Conservation (phyloP, 2,888 invertebrate species). For the Meganola albula region DNA sequence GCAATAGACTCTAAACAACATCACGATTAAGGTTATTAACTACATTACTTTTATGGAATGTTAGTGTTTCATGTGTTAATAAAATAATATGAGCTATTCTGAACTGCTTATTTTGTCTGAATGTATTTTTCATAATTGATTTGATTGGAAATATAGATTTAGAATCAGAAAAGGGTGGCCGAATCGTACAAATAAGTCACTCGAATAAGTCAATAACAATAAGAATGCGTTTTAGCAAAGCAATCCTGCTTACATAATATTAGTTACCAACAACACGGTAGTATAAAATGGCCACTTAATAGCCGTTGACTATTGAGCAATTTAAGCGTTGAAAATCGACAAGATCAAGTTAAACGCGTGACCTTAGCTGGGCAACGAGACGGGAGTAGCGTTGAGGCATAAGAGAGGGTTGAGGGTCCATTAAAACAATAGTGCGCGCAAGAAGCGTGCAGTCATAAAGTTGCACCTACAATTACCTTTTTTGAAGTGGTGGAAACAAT, state of each 20-base stretch:
- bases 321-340: slow-evolving; percentile 56
- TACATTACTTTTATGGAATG: too few relatives aligned
- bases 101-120: too few relatives aligned
- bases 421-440: slow-evolving; percentile 68
- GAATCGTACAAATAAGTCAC: too few relatives aligned
- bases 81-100: too few relatives aligned
- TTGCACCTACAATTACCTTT: slow-evolving; percentile 60
- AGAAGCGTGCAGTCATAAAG: slow-evolving; percentile 69
- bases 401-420: slow-evolving; percentile 48
- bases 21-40: slow-evolving; percentile 56
- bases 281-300: slow-evolving; percentile 35
- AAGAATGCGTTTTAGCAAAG: too few relatives aligned
- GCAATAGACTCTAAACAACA: slow-evolving; percentile 51
- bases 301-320: slow-evolving; percentile 46
- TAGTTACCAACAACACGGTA: slow-evolving; percentile 27
- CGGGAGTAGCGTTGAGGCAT: slow-evolving; percentile 46
- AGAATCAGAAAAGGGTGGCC: too few relatives aligned
- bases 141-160: too few relatives aligned
- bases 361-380: slow-evolving; percentile 55
- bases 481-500: slow-evolving; percentile 46
- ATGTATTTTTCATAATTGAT: too few relatives aligned
- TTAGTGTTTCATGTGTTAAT: too few relatives aligned
- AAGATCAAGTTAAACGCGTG: slow-evolving; percentile 60
- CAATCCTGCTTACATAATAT: too few relatives aligned
- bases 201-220: too few relatives aligned